A percentile compares a stretch with the other conserved stretches of the same genome.
Conservation (phyloP, 2,113 vertebrate species). For the Mohoua ochrocephala region DNA sequence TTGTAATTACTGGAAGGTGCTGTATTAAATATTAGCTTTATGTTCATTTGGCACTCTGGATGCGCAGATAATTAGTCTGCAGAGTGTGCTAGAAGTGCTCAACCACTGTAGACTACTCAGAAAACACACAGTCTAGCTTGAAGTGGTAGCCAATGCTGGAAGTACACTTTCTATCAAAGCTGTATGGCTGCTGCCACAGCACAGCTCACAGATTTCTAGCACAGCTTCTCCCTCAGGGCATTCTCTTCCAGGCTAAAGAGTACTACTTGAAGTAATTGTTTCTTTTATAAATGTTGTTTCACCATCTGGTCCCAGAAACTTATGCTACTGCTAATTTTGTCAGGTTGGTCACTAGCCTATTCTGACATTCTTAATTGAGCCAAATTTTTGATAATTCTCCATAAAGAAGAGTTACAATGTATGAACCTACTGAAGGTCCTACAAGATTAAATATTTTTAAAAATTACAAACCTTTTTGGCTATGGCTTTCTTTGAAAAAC, state of each 20-base stretch:
- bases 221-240: neutral
- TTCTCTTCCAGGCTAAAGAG: neutral
- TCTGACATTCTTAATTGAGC: neutral
- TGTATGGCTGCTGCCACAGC: neutral
- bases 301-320: constrained; percentile 1
- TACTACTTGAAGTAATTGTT: neutral
- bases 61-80: neutral
- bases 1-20: neutral
- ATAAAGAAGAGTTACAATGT: neutral
- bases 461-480: neutral
- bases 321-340: neutral
- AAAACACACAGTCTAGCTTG: neutral
- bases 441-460: neutral
- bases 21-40: neutral
- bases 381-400: neutral
- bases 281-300: neutral
- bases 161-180: neutral
- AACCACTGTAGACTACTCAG: neutral
- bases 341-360: neutral
- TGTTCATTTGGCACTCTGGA: neutral
- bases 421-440: neutral
- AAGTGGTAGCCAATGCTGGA: neutral
- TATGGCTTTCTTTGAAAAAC: neutral
- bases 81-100: neutral
- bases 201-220: neutral